A percentile compares a stretch with the other conserved stretches of the same genome.
These are phyloP conservation scores for Apus apus DNA, from an alignment of 2,113 vertebrate genomes.

Conservation along the genomic window DNA sequence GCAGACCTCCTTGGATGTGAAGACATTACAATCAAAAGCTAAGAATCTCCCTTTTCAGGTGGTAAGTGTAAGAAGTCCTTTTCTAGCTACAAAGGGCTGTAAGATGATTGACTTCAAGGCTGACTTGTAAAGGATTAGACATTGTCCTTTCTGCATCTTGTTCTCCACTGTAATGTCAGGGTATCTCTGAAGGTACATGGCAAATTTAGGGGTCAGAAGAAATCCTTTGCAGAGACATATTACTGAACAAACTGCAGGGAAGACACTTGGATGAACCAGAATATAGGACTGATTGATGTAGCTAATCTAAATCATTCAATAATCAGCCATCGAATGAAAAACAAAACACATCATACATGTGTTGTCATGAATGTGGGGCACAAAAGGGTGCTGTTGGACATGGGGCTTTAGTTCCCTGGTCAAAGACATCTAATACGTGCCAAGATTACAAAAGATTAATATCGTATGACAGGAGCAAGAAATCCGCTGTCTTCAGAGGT, in stretches of 20 bases:
- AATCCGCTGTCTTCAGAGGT: slow-evolving; percentile 38
- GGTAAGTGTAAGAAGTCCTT: slow-evolving; percentile 12
- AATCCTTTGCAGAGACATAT: not conserved
- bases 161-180: slow-evolving; percentile 18
- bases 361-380: not conserved
- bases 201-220: slow-evolving; percentile 25
- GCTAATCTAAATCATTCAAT: slow-evolving; percentile 50
- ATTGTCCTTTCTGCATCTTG: slow-evolving; percentile 27
- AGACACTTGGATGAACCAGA: slow-evolving; percentile 1
- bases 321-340: slow-evolving; percentile 15
- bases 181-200: slow-evolving; percentile 8
- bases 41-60: slow-evolving; percentile 37
- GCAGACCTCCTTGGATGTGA: not conserved
- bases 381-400: not conserved
- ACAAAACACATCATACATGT: not conserved
- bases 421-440: not conserved
- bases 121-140: slow-evolving; percentile 33
- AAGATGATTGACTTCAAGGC: slow-evolving; percentile 47
- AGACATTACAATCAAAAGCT: not conserved
- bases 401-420: not conserved
- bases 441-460: slow-evolving; percentile 49
- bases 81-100: slow-evolving; percentile 16
- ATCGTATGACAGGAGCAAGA: slow-evolving; percentile 26
- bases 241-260: not conserved
- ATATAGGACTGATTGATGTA: slow-evolving; percentile 10